A percentile compares a stretch with the other conserved stretches of the same genome.
phyloP scores from a whole-genome alignment of 2,888 invertebrate species.

The Tridacna crocea region DNA sequence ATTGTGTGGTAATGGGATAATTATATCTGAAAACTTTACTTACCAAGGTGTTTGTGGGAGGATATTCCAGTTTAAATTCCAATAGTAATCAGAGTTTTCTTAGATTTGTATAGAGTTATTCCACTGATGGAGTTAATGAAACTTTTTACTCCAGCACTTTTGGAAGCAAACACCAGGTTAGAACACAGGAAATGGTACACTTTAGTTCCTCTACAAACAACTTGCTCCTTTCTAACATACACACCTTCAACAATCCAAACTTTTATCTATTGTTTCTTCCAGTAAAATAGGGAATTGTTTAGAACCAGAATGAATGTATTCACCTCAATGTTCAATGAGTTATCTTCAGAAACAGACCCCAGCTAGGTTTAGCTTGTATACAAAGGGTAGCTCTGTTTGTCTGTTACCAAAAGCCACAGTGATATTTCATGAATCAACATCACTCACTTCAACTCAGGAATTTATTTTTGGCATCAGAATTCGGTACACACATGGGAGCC shows the following conservation, averaged over 20 bases:
- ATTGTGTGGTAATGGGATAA: too few species aligned
- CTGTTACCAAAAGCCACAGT: conserved; percentile 11
- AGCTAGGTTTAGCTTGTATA: not conserved
- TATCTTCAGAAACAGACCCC: conserved; percentile 7
- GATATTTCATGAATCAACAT: conserved; percentile 33
- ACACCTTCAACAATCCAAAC: conserved; percentile 15
- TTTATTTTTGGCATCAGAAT: conserved; percentile 32
- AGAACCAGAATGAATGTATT: not conserved
- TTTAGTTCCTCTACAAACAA: not conserved
- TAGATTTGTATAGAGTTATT: too few species aligned
- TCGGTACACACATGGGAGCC: not conserved
- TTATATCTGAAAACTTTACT: not conserved
- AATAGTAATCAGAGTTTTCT: not conserved
- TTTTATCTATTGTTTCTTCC: conserved; percentile 20
- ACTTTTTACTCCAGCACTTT: too few species aligned
- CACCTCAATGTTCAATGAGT: not conserved
- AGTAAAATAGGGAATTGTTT: conserved; percentile 17
- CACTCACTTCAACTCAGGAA: conserved; percentile 18
- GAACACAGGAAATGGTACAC: conserved; percentile 5
- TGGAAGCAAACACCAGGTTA: too few species aligned
- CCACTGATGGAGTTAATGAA: too few species aligned
- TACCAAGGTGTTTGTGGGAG: conserved; percentile 13
- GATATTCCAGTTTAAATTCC: conserved; percentile 27
- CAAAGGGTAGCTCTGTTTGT: conserved; percentile 26
- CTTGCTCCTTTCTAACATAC: conserved; percentile 7